Percentiles rank a stretch among this genome's conserved stretches.
Evolutionary conservation across 2,797 vertebrate species (phyloP).

Genomic region (Gobio occitaniae): DNA sequence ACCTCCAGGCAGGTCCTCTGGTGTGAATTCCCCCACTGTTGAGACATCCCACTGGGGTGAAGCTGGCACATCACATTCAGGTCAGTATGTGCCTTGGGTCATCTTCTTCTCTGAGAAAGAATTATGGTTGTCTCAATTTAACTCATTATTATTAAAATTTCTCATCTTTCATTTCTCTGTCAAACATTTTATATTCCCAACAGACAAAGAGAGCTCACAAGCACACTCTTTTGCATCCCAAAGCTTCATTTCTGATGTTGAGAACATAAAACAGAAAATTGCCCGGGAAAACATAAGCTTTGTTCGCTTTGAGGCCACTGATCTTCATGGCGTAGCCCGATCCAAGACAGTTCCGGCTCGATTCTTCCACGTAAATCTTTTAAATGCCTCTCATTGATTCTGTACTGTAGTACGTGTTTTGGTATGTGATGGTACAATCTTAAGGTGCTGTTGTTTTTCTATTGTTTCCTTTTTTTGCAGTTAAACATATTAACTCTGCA

Average conservation of each 20-base stretch:
- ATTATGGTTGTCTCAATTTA: background rate
- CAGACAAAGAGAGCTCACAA: slow-evolving; percentile 74
- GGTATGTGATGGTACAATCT: background rate
- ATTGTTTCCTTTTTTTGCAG: background rate
- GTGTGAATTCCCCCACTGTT: slow-evolving; percentile 59
- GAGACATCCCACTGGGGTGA: slow-evolving; percentile 64
- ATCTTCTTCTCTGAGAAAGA: background rate
- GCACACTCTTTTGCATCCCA: slow-evolving; percentile 68
- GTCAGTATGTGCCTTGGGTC: slow-evolving; percentile 63
- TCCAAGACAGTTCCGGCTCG: slow-evolving; percentile 92
- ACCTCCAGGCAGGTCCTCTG: slow-evolving; percentile 68
- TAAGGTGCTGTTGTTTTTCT: background rate
- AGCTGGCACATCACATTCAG: slow-evolving; percentile 67
- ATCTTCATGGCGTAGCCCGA: slow-evolving; percentile 92
- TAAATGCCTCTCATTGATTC: background rate
- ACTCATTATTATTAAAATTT: background rate
- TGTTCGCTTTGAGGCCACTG: slow-evolving; percentile 91
- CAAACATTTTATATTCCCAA: slow-evolving; percentile 53
- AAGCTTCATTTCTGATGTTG: slow-evolving; percentile 81
- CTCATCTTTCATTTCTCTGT: background rate
- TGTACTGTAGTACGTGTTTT: background rate
- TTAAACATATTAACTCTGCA: background rate
- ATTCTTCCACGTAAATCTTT: slow-evolving; percentile 87
- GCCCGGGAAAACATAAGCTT: slow-evolving; percentile 86
- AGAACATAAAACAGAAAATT: slow-evolving; percentile 91